phyloP scores from a whole-genome alignment of 2,888 invertebrate genomes.

The Myathropa florea region DNA sequence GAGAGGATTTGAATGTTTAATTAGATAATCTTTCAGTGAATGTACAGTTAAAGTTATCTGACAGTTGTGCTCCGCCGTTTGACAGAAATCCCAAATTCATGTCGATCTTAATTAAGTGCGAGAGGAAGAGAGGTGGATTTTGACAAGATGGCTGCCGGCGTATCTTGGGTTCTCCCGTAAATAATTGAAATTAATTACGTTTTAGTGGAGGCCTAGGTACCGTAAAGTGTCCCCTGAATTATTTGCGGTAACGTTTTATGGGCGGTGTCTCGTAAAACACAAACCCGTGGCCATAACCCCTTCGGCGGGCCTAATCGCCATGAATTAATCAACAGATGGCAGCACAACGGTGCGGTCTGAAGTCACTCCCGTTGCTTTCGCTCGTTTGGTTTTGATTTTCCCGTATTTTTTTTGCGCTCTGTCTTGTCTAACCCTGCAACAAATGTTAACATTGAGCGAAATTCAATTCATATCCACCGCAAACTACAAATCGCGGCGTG shows the following conservation, averaged over 20 bases:
- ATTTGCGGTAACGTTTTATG: neutral
- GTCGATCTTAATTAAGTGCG: constrained; percentile 33
- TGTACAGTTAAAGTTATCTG: constrained; percentile 21
- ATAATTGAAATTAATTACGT: constrained; percentile 39
- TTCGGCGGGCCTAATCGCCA: neutral
- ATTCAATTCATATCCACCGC: neutral
- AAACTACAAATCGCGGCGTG: neutral
- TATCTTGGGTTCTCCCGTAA: constrained; percentile 1
- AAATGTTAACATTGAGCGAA: neutral
- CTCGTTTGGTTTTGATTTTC: too few relatives aligned
- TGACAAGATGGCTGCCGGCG: neutral
- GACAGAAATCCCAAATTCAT: constrained; percentile 35
- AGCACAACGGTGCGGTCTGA: neutral
- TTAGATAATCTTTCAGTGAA: constrained; percentile 32
- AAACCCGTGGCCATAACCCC: neutral
- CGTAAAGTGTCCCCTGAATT: neutral
- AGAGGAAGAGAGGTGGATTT: neutral
- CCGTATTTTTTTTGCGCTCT: neutral
- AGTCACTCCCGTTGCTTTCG: too few relatives aligned
- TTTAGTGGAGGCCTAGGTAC: constrained; percentile 15
- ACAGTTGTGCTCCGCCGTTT: constrained; percentile 14
- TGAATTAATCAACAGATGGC: constrained; percentile 16
- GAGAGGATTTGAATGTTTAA: constrained; percentile 40
- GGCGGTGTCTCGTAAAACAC: neutral
- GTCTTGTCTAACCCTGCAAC: neutral